Evolutionary conservation across 2,888 invertebrate genomes (phyloP).

Genomic region (Tenthredo livida): DNA sequence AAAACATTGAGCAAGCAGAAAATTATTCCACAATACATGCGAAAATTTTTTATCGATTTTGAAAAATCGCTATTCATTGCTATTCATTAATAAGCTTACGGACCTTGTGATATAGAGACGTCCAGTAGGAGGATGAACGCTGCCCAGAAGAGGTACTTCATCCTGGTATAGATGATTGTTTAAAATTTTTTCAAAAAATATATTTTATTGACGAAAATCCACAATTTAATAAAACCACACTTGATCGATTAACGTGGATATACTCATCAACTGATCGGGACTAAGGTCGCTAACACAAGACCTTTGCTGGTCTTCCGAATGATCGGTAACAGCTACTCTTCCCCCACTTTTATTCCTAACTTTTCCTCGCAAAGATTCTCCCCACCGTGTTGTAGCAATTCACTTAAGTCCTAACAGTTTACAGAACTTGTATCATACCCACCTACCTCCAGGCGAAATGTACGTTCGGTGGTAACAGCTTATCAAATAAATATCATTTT

Average conservation of each 20-base stretch:
- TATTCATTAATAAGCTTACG: neutral
- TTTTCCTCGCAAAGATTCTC: constrained; percentile 20
- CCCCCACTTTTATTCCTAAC: constrained; percentile 7
- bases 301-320: constrained; percentile 12
- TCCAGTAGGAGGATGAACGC: constrained; percentile 22
- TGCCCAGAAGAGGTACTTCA: constrained; percentile 43
- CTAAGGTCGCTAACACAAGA: constrained; percentile 21
- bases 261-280: constrained; percentile 19
- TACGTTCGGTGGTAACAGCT: neutral
- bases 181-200: neutral
- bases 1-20: neutral
- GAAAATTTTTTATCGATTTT: neutral
- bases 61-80: neutral
- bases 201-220: neutral
- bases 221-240: neutral
- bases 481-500: neutral
- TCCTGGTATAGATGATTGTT: neutral
- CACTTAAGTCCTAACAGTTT: neutral
- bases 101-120: constrained; percentile 33
- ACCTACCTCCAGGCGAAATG: neutral
- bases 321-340: constrained; percentile 7
- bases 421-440: neutral
- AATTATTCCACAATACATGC: neutral
- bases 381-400: constrained; percentile 1
- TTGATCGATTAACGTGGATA: neutral